phyloP scores from a whole-genome alignment of 2,113 vertebrate species.

The Abramis brama region DNA sequence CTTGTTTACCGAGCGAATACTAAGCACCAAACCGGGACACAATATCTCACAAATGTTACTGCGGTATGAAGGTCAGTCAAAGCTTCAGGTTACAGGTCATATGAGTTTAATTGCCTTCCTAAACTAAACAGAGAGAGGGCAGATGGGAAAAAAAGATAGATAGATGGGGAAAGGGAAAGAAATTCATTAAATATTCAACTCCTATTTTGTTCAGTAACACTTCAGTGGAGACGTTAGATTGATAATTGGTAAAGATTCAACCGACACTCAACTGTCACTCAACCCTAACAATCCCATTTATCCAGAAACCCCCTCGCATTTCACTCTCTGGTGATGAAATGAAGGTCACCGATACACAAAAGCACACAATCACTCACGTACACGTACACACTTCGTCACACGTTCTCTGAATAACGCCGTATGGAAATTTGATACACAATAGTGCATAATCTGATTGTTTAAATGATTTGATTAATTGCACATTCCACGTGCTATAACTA shows the following conservation, averaged over 20 bases:
- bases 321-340: conserved; percentile 20
- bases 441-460: not conserved
- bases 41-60: conserved; percentile 31
- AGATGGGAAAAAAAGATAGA: not conserved
- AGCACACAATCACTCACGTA: not conserved
- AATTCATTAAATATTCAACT: conserved; percentile 58
- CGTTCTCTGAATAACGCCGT: not conserved
- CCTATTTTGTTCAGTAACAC: conserved; percentile 52
- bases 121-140: conserved; percentile 30
- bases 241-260: conserved; percentile 53
- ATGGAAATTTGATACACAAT: not conserved
- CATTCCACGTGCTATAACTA: not conserved
- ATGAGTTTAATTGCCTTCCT: conserved; percentile 49
- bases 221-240: conserved; percentile 54
- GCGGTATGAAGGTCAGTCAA: conserved; percentile 38
- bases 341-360: conserved; percentile 29
- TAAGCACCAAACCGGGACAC: conserved; percentile 18
- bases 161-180: conserved; percentile 13
- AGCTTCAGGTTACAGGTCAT: conserved; percentile 48
- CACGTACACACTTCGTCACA: not conserved
- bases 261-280: conserved; percentile 16
- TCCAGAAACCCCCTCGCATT: not conserved
- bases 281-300: conserved; percentile 41
- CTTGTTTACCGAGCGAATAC: conserved; percentile 1
- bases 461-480: not conserved